These are phyloP conservation scores for Drosophila equinoxialis DNA, from an alignment of 1,140 invertebrate genomes.

Conservation along the genomic window DNA sequence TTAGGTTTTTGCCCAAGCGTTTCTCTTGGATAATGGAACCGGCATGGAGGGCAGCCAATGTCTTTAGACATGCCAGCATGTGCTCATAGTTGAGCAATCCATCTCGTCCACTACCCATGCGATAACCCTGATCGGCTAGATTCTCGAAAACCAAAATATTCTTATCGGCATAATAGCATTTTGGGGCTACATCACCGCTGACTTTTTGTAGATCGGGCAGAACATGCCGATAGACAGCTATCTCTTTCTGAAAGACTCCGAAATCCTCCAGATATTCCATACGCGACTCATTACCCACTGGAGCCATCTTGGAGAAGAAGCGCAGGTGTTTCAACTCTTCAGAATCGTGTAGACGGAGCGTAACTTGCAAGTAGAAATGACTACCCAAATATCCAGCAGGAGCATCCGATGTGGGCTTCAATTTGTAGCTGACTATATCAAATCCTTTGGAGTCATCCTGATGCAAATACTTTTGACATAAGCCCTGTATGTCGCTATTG, in stretches of 20 bases:
- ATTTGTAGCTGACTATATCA: constrained; percentile 62
- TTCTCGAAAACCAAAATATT: constrained; percentile 84
- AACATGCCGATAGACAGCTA: constrained; percentile 82
- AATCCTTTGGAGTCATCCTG: constrained; percentile 63
- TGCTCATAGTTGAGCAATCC: constrained; percentile 84
- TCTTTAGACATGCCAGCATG: constrained; percentile 83
- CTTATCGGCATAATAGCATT: constrained; percentile 83
- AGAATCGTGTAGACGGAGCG: constrained; percentile 33
- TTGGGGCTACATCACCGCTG: constrained; percentile 70
- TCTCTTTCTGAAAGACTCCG: constrained; percentile 84
- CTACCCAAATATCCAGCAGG: constrained; percentile 84
- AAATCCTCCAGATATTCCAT: constrained; percentile 83
- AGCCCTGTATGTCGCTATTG: constrained; percentile 82
- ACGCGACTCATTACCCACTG: constrained; percentile 71
- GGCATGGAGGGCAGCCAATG: constrained; percentile 85
- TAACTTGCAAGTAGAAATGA: constrained; percentile 79
- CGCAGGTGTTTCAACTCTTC: constrained; percentile 50
- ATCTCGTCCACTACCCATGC: constrained; percentile 70
- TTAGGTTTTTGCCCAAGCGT: constrained; percentile 76
- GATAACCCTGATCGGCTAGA: constrained; percentile 77
- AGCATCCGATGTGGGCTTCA: constrained; percentile 62
- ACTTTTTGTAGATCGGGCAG: constrained; percentile 71
- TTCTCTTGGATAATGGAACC: constrained; percentile 85
- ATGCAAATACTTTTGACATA: constrained; percentile 82
- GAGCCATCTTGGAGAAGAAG: constrained; percentile 84